A percentile compares a stretch with the other conserved stretches of the same genome.
These are phyloP conservation scores for Acromyrmex echinatior DNA, from an alignment of 1,140 invertebrate genomes.

Conservation along the genomic window DNA sequence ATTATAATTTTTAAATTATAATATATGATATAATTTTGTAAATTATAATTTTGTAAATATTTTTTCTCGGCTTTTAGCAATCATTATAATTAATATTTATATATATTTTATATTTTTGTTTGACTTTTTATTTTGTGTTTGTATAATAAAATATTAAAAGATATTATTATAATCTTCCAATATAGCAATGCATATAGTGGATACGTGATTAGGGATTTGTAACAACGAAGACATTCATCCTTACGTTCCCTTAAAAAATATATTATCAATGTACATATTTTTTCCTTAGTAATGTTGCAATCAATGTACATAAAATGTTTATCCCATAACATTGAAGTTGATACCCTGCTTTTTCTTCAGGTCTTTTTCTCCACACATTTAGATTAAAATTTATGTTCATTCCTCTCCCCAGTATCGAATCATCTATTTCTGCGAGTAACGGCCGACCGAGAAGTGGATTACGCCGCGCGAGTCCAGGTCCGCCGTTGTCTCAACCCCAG, in stretches of 20 bases:
- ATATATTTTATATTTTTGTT: not conserved
- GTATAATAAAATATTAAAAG: not conserved
- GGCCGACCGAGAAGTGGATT: constrained; percentile 81
- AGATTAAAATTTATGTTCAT: not conserved
- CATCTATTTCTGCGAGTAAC: constrained; percentile 73
- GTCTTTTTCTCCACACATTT: not conserved
- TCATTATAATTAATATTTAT: not conserved
- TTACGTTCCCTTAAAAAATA: not conserved
- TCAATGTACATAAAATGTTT: constrained; percentile 2
- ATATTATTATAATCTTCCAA: constrained; percentile 9
- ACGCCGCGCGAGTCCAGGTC: constrained; percentile 81
- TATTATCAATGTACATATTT: not conserved
- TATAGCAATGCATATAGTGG: not conserved
- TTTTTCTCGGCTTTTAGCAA: not conserved
- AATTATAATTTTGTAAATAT: constrained; percentile 36
- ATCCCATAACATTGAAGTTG: not conserved
- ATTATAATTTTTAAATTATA: not conserved
- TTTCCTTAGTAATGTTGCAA: not conserved
- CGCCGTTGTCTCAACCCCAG: constrained; percentile 81
- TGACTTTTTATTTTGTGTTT: not conserved
- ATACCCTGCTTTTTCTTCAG: not conserved
- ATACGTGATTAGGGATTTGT: not conserved
- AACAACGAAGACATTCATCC: not conserved
- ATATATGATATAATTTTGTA: not conserved
- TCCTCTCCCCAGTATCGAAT: constrained; percentile 61